Percentiles rank a stretch among this genome's conserved stretches.
Conservation (phyloP, 2,113 vertebrate species). For the Ariopsis seemanni region DNA sequence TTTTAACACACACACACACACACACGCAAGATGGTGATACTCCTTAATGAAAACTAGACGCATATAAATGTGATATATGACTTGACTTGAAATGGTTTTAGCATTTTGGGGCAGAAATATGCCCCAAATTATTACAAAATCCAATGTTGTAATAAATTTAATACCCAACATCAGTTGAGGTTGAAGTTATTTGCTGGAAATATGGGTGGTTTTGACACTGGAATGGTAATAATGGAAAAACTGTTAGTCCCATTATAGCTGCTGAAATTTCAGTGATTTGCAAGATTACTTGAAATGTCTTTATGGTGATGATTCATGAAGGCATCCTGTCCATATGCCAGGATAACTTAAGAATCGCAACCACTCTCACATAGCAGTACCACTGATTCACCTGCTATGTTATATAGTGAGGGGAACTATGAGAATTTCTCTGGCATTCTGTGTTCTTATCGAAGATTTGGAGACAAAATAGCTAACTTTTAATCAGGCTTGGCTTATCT, state of each 20-base stretch:
- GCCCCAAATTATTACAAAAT: background rate
- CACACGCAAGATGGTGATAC: background rate
- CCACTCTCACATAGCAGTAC: background rate
- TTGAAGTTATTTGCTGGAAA: background rate
- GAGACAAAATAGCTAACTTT: background rate
- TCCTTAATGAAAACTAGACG: background rate
- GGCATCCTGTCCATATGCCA: constrained; percentile 4
- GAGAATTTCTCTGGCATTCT: background rate
- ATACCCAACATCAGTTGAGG: constrained; percentile 13
- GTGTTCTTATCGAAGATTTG: background rate
- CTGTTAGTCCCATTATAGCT: constrained; percentile 23
- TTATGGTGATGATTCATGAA: constrained; percentile 4
- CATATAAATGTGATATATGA: background rate
- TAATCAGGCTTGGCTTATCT: background rate
- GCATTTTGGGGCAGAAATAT: background rate
- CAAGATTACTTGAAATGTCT: background rate
- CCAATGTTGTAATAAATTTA: constrained; percentile 8
- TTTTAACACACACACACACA: background rate
- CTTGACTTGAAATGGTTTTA: background rate
- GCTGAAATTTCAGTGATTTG: background rate
- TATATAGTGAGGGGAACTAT: background rate
- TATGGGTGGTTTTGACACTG: constrained; percentile 5
- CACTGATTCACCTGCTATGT: background rate
- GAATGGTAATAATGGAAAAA: constrained; percentile 2
- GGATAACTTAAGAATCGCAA: background rate